These are phyloP conservation scores for Eupithecia dodoneata DNA, from an alignment of 2,888 invertebrate genomes.

Conservation along the genomic window DNA sequence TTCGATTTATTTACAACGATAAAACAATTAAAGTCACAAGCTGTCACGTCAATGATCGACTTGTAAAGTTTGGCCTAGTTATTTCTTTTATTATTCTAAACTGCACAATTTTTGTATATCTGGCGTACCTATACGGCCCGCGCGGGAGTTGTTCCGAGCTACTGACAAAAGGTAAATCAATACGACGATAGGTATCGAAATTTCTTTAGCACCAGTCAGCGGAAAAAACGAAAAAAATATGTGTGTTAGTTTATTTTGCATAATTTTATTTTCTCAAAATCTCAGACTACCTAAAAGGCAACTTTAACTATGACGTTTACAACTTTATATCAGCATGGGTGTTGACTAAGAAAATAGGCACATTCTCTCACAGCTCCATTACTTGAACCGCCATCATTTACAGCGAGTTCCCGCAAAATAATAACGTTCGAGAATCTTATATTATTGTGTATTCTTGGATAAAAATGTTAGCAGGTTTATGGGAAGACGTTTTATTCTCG, in stretches of 20 bases:
- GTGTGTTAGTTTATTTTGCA: not conserved
- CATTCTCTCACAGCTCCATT: conserved; percentile 36
- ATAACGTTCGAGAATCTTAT: conserved; percentile 32
- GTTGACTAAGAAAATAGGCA: conserved; percentile 29
- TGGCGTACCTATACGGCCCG: too few relatives aligned
- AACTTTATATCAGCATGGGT: not conserved
- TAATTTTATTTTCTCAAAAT: not conserved
- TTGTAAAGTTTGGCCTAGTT: not conserved
- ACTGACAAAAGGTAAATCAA: too few relatives aligned
- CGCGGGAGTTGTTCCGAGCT: too few relatives aligned
- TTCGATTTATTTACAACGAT: not conserved
- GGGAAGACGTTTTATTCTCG: conserved; percentile 12
- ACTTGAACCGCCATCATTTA: conserved; percentile 29
- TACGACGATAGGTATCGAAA: too few relatives aligned
- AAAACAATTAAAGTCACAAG: not conserved
- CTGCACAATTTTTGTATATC: too few relatives aligned
- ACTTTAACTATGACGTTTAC: conserved; percentile 9
- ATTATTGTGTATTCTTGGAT: conserved; percentile 28
- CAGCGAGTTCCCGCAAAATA: conserved; percentile 32
- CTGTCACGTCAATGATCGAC: not conserved
- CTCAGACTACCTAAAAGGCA: not conserved
- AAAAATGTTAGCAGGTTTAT: conserved; percentile 28
- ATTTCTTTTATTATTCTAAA: not conserved
- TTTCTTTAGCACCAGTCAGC: not conserved
- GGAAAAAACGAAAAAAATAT: not conserved